Percentiles rank a stretch among this genome's conserved stretches.
phyloP scores from a whole-genome alignment of 2,797 vertebrate genomes.

The Botia kubotai region DNA sequence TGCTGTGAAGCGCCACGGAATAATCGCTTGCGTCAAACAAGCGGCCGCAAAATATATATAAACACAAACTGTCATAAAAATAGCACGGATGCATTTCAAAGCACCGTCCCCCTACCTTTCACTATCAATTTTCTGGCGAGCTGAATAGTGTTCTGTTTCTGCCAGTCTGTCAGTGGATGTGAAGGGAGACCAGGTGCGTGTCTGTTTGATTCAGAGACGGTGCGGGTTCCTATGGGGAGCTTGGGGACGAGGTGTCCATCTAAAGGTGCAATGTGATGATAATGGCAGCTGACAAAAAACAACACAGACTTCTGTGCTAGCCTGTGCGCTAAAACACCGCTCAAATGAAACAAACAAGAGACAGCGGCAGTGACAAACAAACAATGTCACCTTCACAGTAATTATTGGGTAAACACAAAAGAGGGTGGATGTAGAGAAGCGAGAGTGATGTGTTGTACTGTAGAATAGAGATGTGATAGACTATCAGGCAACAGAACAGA shows the following conservation, averaged over 20 bases:
- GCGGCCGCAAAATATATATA: constrained; percentile 62
- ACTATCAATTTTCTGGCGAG: constrained; percentile 75
- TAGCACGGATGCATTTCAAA: constrained; percentile 71
- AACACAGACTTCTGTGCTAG: constrained; percentile 34
- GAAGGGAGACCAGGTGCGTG: constrained; percentile 71
- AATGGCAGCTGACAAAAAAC: constrained; percentile 67
- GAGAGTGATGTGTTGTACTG: constrained; percentile 13
- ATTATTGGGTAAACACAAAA: constrained; percentile 34
- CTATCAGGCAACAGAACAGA: constrained; percentile 31
- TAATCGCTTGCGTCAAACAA: constrained; percentile 71
- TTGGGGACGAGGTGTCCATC: constrained; percentile 64
- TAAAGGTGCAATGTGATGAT: constrained; percentile 76
- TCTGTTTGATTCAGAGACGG: constrained; percentile 36
- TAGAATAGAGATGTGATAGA: constrained; percentile 29
- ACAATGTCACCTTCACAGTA: constrained; percentile 29
- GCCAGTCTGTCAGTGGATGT: constrained; percentile 73
- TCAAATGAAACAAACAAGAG: constrained; percentile 21
- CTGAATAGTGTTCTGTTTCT: constrained; percentile 74
- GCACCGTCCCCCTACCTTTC: constrained; percentile 71
- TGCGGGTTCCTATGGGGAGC: constrained; percentile 19
- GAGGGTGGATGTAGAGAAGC: constrained; percentile 8
- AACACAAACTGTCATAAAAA: constrained; percentile 70
- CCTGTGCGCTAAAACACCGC: neutral
- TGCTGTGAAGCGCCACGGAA: constrained; percentile 52
- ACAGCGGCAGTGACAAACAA: neutral